Evolutionary conservation across 2,797 vertebrate species (phyloP), one percentile per base, ranked within the genome.

Genomic region (Okamejei kenojei): DNA sequence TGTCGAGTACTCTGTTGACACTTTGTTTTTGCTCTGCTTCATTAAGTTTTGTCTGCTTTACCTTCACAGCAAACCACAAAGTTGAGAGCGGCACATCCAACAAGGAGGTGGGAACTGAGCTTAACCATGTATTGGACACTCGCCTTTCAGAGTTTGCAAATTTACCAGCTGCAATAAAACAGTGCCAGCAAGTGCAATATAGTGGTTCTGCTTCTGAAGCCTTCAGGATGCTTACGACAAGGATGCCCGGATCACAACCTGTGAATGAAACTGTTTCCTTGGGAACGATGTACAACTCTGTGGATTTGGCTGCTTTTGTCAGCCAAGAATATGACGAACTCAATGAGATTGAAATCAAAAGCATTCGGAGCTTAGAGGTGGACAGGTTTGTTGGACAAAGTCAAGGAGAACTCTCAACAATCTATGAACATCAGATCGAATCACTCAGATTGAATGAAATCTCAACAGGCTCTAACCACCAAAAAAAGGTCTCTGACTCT

Each of bases 281-380:
- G 84, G 84, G 35, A 88, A 68, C 29, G 63, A 88, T 88, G 61
- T 68, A 88, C 63, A 88, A 88, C 84, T 68, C n/a, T 88, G 84
- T 88, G n/a, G 84, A 88, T 88, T 68, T 88, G 84, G 84, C 84
- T 68, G 84, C 84, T 68, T 88, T 88, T 68, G 84, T 35, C 84
- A 88, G 84, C 84, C 84, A 88, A 88, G 84, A 68, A 68, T 88
- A 88, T 35, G 84, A 88, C 35, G 84, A 88, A 68, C 65, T 88
- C 9, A 35, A n/a, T 88, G 84, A 88, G 61, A 35, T 29, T 63
- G 84, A 88, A 88, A 19, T 68, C 63, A 88, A 88, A 35, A 68
- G n/a, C n/a, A 23, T 88, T 68, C 84, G 3, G 63, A 88, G 17
- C 63, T 35, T 65, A 88, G 84, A 88, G 0, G 63, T 10, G 9